Evolutionary conservation across 2,797 vertebrate species (phyloP), one percentile per base, ranked within the genome.

Genomic region (Enteromius paludinosus): DNA sequence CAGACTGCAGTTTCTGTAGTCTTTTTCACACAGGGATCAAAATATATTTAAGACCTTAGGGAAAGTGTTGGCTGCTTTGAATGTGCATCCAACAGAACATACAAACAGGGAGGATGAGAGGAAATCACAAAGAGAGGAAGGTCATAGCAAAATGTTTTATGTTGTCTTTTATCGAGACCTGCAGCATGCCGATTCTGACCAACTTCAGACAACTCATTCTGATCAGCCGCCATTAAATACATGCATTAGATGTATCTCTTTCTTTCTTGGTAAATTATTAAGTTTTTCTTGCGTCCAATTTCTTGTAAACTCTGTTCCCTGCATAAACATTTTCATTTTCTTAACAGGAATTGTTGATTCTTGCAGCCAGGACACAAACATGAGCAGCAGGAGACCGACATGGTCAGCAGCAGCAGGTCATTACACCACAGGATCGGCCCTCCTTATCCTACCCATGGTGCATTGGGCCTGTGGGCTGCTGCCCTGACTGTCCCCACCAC

Each of bases 361-460:
- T 54, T 82, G 62, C 38, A 68, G 18, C 5, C 49, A 11, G 30
- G n/a, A 72, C 12, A 78, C 43, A 79, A 79, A 59, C 70, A 45
- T 33, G 15, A n/a, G 17, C 78, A 82, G 75, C 65, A 17, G 69
- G 83, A 77, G n/a, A 71, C 14, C 14, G 56, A 30, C 65, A 54
- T 6, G n/a, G 73, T 72, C 65, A 45, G 78, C 68, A 15, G 56
- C 35, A 80, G 69, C 65, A 74, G 81, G 69, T 49, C 18, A 33
- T 82, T 79, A 75, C 84, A 35, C 84, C 28, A 45, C 76, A 84
- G 70, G 65, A 65, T 25, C 25, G 35, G 68, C 17, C 23, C 77
- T 72, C 33, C 66, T 41, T 64, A 71, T 74, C 65, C 75, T 84
- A 76, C 41, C 64, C 79, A 84, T 80, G 28, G 78, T 74, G 70